Base-by-base conservation (phyloP, 1,140 invertebrate species). In the Euura saliciscinereae region DNA sequence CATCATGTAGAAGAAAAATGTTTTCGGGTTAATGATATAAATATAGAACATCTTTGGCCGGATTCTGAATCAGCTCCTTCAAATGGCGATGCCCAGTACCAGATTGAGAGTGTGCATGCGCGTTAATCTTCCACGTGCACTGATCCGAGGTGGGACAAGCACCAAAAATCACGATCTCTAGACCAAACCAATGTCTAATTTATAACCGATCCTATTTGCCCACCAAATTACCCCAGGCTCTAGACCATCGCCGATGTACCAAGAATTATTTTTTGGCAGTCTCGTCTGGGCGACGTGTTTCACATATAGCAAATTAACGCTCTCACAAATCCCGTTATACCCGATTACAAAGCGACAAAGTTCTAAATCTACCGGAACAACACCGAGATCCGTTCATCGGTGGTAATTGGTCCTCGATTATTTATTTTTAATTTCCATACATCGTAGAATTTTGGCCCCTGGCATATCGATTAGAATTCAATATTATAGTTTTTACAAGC, bases 401-500 rank as follows among this genome's bases (percentile, higher is more conserved):
- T 28, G 28, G 28, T 64, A 64, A 13, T 64, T 28, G 28, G 8
- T 64, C 59, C 8, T 64, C 59, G 13, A 2, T 51, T 51, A 7
- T 51, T 51, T 51, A 7, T 51, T 51, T 51, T 51, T 51, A 7
- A 3, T 59, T 59, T 59, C 6, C 13, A 11, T 59, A 5, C 8
- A 59, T 59, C 51, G 2, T 11, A 59, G 28, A 28, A 28, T 28
- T 28, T 28, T 28, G 28, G n/a, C n/a, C n/a, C n/a, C n/a, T n/a
- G n/a, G n/a, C n/a, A n/a, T n/a, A n/a, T n/a, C n/a, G n/a, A n/a
- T n/a, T n/a, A n/a, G n/a, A n/a, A n/a, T n/a, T n/a, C n/a, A n/a
- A n/a, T n/a, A n/a, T n/a, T n/a, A n/a, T 68, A 67, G 72, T 77
- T 75, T 73, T 73, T 73, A 76, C 68, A 7, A 42, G 44, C 67